Conservation (phyloP, 1,140 invertebrate genomes). For the Argopecten irradians region DNA sequence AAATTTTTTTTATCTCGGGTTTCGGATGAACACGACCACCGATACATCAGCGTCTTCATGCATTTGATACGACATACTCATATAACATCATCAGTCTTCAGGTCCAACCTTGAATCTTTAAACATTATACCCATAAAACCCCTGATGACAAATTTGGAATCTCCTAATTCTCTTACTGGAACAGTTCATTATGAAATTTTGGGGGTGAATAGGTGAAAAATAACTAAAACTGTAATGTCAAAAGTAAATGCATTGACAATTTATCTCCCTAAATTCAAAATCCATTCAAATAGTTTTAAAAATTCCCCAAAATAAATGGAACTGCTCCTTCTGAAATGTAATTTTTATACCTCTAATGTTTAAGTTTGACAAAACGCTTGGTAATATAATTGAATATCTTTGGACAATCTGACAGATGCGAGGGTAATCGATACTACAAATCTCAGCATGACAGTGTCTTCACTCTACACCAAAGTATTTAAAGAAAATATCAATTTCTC, state of each 20-base stretch:
- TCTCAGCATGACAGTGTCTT: neutral
- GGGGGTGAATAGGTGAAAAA: too few species aligned
- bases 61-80: neutral
- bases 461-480: neutral
- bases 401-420: neutral
- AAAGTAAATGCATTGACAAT: neutral
- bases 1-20: neutral
- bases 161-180: too few species aligned
- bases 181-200: too few species aligned
- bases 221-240: neutral
- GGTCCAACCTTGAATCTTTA: neutral
- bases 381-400: neutral
- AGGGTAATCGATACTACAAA: neutral
- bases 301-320: neutral
- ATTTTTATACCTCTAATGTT: slow-evolving; percentile 3
- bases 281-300: neutral
- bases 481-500: neutral
- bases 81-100: neutral
- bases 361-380: neutral
- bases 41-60: neutral
- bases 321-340: neutral
- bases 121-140: too few species aligned
- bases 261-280: neutral
- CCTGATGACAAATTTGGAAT: too few species aligned
- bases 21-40: neutral